Conservation (phyloP, 30 jellyfish, hydroid and myxozoan genomes). For the Hydra vulgaris region DNA sequence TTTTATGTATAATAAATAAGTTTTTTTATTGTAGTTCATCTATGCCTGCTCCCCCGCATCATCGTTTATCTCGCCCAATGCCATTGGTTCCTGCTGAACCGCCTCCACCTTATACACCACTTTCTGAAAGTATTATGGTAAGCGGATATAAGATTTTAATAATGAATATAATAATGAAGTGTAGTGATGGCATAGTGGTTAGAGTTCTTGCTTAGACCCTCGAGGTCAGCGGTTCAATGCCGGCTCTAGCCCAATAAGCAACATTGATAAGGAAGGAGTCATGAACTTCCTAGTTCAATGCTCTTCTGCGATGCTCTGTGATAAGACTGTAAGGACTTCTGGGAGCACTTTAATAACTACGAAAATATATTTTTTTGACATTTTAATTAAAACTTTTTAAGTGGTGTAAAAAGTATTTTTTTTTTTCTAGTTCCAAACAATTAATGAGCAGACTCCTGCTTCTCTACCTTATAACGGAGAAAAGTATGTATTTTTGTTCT, state of each 20-base stretch:
- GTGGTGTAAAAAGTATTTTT: neutral
- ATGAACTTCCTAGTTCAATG: too few species aligned
- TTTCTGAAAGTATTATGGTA: neutral
- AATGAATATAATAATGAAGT: too few species aligned
- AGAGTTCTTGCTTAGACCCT: too few species aligned
- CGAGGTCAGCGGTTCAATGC: too few species aligned
- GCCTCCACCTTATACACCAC: slow-evolving; percentile 82
- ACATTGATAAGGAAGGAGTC: too few species aligned
- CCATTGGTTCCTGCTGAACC: slow-evolving; percentile 75
- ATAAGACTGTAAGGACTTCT: too few species aligned
- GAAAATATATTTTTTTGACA: too few species aligned
- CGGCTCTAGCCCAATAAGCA: too few species aligned
- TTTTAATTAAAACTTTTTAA: neutral
- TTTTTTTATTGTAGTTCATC: slow-evolving; percentile 17
- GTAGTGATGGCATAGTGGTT: too few species aligned
- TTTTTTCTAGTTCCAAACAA: neutral
- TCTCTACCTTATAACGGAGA: neutral
- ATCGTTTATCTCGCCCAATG: slow-evolving; percentile 48
- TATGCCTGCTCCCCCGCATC: slow-evolving; percentile 40
- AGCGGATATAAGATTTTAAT: neutral
- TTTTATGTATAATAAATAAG: too few species aligned
- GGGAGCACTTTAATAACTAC: too few species aligned
- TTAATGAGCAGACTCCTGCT: neutral
- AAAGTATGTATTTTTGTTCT: neutral
- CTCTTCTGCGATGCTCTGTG: too few species aligned